Evolutionary conservation across 2,113 vertebrate genomes (phyloP), one percentile per base, ranked within the genome.

Genomic region (Brachyhypopomus gauderio): DNA sequence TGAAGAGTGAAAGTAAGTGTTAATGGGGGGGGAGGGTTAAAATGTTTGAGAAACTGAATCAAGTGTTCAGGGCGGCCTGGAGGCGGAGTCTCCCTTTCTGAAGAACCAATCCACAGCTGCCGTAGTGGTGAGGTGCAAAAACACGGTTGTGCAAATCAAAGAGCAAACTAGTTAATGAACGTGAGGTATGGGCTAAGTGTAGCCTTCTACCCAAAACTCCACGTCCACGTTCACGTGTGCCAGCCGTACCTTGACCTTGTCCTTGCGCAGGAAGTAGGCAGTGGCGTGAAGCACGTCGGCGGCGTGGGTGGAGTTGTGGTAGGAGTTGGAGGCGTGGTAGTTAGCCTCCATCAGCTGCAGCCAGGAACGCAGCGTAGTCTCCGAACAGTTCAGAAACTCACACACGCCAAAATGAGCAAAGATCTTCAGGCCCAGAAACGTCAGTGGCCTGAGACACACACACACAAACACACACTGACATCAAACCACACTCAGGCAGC

Each of bases 291-390:
- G 91, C 27, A 99, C 97, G 0, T 98, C 97, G 0, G 97, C 96
- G 0, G 97, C 97, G 0, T 99, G 97, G 0, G 97, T 98, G 82
- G 97, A 99, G 89, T 99, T 99, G 86, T 98, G 97, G 92, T 99
- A 98, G 22, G 97, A 93, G 60, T 98, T 98, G 87, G 96, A 96
- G 1, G 97, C 91, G 80, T 98, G 97, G 88, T 99, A 98, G 88
- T 96, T 99, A 82, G 93, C 94, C 92, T 99, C 97, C 0, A 98
- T 98, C 85, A 98, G 86, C 90, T 98, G 97, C 78, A 99, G 92
- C 97, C 97, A 99, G 0, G 95, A 95, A 86, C 95, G 93, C 64
- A 99, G 89, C 0, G 94, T 95, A 16, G 92, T 90, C 91, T 99
- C 97, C 0, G 96, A 92, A 88, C 97, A 98, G 89, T 91, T 95